Conservation (phyloP, 2,113 vertebrate species). For the Hippocampus comes region DNA sequence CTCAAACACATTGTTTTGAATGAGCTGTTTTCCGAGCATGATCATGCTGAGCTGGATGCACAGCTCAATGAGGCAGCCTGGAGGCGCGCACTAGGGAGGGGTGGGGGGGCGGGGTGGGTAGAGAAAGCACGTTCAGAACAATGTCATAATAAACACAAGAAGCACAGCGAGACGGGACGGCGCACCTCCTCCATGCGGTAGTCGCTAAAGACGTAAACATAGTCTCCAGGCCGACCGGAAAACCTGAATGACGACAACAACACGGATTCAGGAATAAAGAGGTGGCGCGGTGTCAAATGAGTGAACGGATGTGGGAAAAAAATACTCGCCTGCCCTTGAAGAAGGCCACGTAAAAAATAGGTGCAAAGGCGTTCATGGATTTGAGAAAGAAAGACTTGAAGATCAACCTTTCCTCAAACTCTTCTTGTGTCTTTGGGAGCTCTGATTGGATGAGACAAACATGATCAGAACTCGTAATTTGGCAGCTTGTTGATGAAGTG, state of each 20-base stretch:
- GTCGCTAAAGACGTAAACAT: conserved; percentile 87
- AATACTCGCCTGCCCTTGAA: conserved; percentile 91
- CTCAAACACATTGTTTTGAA: conserved; percentile 98
- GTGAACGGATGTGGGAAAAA: background rate
- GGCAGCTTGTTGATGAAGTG: too few species aligned
- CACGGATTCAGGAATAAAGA: background rate
- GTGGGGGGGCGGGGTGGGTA: background rate
- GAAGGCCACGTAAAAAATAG: conserved; percentile 98
- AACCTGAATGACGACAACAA: conserved; percentile 74
- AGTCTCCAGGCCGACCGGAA: conserved; percentile 87
- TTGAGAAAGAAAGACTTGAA: conserved; percentile 95
- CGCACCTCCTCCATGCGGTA: conserved; percentile 93
- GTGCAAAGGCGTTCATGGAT: conserved; percentile 95
- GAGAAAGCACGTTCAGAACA: background rate
- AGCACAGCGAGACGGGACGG: conserved; percentile 10
- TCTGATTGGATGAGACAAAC: conserved; percentile 69
- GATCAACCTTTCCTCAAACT: conserved; percentile 90
- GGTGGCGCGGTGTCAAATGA: background rate
- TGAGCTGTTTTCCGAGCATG: conserved; percentile 97
- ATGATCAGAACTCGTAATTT: too few species aligned
- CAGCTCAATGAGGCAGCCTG: conserved; percentile 95
- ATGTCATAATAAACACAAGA: background rate
- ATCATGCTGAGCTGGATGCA: conserved; percentile 98
- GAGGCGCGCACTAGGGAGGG: conserved; percentile 85
- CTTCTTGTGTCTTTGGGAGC: conserved; percentile 90